Evolutionary conservation across 2,888 invertebrate species (phyloP).

Genomic region (Tipula helvola): DNA sequence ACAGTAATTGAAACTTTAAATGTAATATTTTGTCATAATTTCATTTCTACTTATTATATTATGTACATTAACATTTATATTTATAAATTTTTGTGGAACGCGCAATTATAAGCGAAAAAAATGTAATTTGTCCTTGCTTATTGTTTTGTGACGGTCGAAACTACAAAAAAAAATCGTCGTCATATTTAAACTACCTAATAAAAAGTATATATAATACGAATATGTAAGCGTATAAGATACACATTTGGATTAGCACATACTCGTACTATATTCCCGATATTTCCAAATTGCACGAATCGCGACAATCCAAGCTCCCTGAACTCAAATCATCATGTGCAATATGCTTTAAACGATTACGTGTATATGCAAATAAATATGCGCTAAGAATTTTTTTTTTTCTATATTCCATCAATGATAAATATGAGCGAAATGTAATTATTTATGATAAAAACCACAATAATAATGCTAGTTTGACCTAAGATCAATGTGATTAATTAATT

Average conservation of each 20-base stretch:
- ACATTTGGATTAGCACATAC: not conserved
- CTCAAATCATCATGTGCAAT: not conserved
- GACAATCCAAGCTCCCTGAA: not conserved
- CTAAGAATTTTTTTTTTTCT: not conserved
- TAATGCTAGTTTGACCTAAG: not conserved
- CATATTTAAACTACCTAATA: not conserved
- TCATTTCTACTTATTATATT: not conserved
- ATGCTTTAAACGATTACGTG: too few species aligned
- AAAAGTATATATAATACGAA: not conserved
- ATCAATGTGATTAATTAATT: slow-evolving; percentile 4
- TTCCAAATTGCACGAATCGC: not conserved
- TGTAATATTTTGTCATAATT: not conserved
- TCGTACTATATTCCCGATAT: not conserved
- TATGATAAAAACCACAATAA: not conserved
- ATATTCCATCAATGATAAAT: not conserved
- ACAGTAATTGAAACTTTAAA: not conserved
- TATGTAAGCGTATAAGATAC: not conserved
- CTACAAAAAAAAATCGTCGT: not conserved
- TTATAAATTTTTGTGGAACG: not conserved
- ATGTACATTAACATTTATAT: not conserved
- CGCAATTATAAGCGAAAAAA: slow-evolving; percentile 4
- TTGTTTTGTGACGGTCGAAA: slow-evolving; percentile 4
- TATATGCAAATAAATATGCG: not conserved
- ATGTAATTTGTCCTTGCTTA: not conserved
- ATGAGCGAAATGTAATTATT: not conserved